Evolutionary conservation across 2,113 vertebrate species (phyloP), one percentile per base, ranked within the genome.

Genomic region (Lathamus discolor): DNA sequence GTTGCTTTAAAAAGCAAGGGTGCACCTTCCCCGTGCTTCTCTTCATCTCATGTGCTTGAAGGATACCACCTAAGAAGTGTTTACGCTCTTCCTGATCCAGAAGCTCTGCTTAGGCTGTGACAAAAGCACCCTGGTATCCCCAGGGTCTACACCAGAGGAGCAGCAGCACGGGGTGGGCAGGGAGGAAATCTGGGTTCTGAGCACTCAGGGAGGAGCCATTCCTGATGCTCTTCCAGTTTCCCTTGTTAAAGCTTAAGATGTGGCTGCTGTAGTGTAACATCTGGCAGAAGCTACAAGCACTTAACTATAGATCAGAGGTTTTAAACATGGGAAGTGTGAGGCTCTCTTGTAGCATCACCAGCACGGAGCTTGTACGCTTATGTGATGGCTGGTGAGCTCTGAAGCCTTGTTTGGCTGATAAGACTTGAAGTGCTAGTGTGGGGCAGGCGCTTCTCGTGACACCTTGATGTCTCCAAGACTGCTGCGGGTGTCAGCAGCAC

Each of bases 1-100:
- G 1, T 93, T 57, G 74, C 91, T 93, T 91, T 92, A 92, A 63
- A 92, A 94, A 95, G 86, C 31, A 1, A 43, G 48, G 4, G 44
- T 75, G 54, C 62, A 73, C 83, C 86, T 93, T 96, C 81, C 52
- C 31, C 82, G 44, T 69, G 66, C 73, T 55, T 64, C 15, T 41
- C n/a, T 76, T 83, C 35, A 39, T 67, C 46, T 78, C 17, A 5
- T n/a, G 6, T 55, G 57, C 83, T 85, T 75, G 63, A 33, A 52
- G 62, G 57, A 15, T 75, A 28, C 41, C 35, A 29, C 31, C 8
- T 37, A 35, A 77, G 79, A 61, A 49, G 33, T 23, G 18, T 43
- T 79, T 46, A 2, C 13, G 19, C 18, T 55, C 7, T 73, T 83
- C 18, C n/a, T 83, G 44, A 48, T 25, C 54, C 29, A 63, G 51